Evolutionary conservation across 2,888 invertebrate genomes (phyloP).

Genomic region (Xestia rhomboidea): DNA sequence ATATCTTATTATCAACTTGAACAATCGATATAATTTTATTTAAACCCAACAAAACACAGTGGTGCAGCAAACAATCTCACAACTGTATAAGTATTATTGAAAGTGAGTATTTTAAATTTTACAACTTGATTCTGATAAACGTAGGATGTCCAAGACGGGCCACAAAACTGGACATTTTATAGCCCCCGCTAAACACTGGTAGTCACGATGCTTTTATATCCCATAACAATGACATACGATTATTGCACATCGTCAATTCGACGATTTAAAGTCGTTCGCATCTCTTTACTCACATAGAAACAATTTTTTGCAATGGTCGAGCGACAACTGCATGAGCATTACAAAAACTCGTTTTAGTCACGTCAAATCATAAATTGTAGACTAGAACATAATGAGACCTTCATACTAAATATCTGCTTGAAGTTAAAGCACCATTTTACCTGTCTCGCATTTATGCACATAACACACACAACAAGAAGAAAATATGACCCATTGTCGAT

Average conservation of each 20-base stretch:
- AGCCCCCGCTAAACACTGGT: conserved; percentile 76
- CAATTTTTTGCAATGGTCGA: conserved; percentile 57
- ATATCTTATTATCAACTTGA: conserved; percentile 28
- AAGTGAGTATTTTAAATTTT: conserved; percentile 44
- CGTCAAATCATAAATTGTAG: not conserved
- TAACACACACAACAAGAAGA: conserved; percentile 72
- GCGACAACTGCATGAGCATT: not conserved
- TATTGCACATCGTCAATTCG: conserved; percentile 75
- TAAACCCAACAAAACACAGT: not conserved
- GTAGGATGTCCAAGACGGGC: conserved; percentile 51
- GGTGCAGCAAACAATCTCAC: conserved; percentile 1
- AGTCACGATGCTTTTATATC: conserved; percentile 78
- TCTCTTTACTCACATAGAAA: conserved; percentile 67
- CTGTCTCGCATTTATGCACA: conserved; percentile 64
- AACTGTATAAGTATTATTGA: not conserved
- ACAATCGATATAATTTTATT: conserved; percentile 44
- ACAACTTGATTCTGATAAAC: conserved; percentile 52
- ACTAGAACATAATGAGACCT: not conserved
- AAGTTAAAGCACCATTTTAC: conserved; percentile 13
- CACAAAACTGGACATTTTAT: conserved; percentile 73
- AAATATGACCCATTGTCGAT: conserved; percentile 84
- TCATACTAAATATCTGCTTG: not conserved
- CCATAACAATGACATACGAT: conserved; percentile 83
- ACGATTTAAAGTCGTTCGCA: conserved; percentile 71
- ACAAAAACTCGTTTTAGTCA: conserved; percentile 15